These are phyloP conservation scores for Xiphorhynchus erythropygius DNA, from an alignment of 2,797 vertebrate genomes.

Conservation along the genomic window DNA sequence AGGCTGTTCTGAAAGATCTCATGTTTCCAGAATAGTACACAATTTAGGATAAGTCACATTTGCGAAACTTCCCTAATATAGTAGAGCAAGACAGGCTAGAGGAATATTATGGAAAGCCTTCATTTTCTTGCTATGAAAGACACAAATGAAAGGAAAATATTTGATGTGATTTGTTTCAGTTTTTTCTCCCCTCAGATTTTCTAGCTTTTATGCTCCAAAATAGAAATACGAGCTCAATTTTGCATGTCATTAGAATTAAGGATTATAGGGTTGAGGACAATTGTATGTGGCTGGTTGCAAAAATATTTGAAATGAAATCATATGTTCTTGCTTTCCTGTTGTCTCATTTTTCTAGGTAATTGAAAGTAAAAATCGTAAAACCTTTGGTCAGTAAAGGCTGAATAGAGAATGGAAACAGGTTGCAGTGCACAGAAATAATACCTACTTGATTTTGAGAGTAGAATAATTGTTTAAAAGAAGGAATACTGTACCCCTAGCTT, in stretches of 20 bases:
- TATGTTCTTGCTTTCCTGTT: background rate
- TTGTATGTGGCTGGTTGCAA: background rate
- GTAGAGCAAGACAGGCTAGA: background rate
- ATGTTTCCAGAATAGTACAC: background rate
- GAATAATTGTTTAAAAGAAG: background rate
- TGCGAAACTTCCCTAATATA: background rate
- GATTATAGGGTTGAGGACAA: background rate
- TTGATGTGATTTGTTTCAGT: background rate
- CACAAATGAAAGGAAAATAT: background rate
- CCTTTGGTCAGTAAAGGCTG: background rate
- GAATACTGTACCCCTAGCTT: slow-evolving; percentile 1
- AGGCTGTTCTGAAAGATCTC: background rate
- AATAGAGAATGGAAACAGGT: background rate
- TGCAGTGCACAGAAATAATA: background rate
- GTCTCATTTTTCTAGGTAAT: background rate
- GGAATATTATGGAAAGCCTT: background rate
- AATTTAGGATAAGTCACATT: background rate
- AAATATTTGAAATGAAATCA: background rate
- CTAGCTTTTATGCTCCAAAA: background rate
- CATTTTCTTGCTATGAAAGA: background rate
- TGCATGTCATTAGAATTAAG: background rate
- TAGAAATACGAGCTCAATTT: background rate
- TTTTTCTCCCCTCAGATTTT: background rate
- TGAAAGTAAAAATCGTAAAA: background rate
- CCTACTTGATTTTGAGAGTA: background rate